Percentiles rank a stretch among this genome's conserved stretches.
phyloP scores from a whole-genome alignment of 2,113 vertebrate genomes.

The Setophaga kirtlandii region DNA sequence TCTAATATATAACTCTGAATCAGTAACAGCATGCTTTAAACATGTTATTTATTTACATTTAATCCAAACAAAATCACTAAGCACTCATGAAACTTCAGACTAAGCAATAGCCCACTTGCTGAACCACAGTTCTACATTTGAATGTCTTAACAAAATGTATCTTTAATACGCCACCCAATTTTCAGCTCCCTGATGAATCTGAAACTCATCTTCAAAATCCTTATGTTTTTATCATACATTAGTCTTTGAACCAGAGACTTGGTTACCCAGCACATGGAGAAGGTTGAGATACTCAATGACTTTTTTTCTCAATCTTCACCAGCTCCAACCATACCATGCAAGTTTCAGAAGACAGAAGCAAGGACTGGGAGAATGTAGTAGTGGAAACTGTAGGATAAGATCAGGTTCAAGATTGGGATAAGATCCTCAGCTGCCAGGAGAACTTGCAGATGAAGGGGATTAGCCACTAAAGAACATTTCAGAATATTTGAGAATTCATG shows the following conservation, averaged over 20 bases:
- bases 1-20: not conserved
- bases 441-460: not conserved
- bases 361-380: not conserved
- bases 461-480: not conserved
- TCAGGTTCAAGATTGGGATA: not conserved
- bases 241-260: not conserved
- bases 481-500: not conserved
- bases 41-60: not conserved
- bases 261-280: not conserved
- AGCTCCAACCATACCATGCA: not conserved
- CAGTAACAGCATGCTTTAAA: not conserved
- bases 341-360: not conserved
- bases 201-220: not conserved
- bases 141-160: not conserved
- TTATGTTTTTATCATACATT: not conserved
- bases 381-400: not conserved
- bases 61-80: not conserved
- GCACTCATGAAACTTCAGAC: not conserved
- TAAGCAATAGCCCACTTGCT: not conserved
- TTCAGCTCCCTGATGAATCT: not conserved
- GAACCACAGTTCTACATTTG: not conserved
- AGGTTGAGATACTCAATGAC: not conserved
- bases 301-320: not conserved
- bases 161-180: not conserved
- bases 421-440: fast-evolving